phyloP scores from a whole-genome alignment of 2,888 invertebrate genomes.

The Desoria tigrina region DNA sequence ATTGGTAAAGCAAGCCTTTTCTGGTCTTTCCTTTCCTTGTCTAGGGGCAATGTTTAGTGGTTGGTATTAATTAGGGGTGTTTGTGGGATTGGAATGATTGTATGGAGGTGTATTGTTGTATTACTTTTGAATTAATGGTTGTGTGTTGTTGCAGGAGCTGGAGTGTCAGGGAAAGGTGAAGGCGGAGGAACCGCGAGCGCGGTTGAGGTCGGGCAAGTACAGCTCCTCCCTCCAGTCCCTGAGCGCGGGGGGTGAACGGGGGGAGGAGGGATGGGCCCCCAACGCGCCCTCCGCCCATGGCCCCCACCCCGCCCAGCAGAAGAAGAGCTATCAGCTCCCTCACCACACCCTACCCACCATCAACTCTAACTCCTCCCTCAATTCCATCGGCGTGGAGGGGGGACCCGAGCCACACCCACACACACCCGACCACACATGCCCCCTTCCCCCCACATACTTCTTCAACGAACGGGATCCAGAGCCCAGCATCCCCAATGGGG shows the following conservation, averaged over 20 bases:
- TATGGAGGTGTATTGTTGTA: too few species aligned
- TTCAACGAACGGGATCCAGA: conserved; percentile 16
- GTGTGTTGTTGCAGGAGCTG: conserved; percentile 24
- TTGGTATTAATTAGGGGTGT: too few species aligned
- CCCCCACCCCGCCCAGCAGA: too few species aligned
- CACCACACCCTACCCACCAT: conserved; percentile 15
- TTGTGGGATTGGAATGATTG: too few species aligned
- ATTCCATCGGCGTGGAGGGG: conserved; percentile 9
- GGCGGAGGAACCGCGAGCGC: conserved; percentile 15
- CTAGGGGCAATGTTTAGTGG: too few species aligned
- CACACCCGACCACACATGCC: not conserved
- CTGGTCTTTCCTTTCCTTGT: too few species aligned
- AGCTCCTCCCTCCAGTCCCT: conserved; percentile 16
- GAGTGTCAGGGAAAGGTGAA: conserved; percentile 34
- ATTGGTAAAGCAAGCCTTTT: too few species aligned
- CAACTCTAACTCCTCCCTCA: conserved; percentile 5
- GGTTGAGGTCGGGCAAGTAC: conserved; percentile 1
- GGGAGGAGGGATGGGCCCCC: too few species aligned
- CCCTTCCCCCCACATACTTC: conserved; percentile 4
- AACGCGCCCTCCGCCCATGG: too few species aligned
- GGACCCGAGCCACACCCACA: not conserved
- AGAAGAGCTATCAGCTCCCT: too few species aligned
- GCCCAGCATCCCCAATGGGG: not conserved
- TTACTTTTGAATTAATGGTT: too few species aligned
- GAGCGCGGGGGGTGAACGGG: too few species aligned